Conservation (phyloP, 2,797 vertebrate genomes). For the Pseudochirops corinnae region DNA sequence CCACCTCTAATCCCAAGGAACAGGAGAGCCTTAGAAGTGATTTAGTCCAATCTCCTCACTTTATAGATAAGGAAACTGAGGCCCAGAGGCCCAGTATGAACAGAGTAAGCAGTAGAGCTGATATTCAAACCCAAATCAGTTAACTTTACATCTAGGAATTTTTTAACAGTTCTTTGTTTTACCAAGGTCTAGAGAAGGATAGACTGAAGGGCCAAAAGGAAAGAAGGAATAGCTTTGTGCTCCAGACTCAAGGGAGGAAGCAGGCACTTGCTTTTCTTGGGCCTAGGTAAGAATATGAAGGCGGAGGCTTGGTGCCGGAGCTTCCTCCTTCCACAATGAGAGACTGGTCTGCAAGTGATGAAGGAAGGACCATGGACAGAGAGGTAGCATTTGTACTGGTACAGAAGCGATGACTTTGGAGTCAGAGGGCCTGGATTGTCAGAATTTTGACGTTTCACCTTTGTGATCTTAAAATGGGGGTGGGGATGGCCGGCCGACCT, state of each 20-base stretch:
- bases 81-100: background rate
- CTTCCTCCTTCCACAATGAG: background rate
- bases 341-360: background rate
- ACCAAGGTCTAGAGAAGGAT: background rate
- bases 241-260: background rate
- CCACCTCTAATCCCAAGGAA: background rate
- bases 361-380: background rate
- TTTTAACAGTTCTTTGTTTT: background rate
- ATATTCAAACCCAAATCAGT: background rate
- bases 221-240: no score
- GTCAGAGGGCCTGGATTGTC: background rate
- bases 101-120: background rate
- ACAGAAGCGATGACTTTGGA: background rate
- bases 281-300: background rate
- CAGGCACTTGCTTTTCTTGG: background rate
- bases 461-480: background rate
- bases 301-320: background rate
- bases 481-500: slow-evolving; percentile 63
- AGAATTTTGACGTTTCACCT: background rate
- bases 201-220: no score
- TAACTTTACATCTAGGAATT: background rate
- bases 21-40: background rate
- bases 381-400: no score
- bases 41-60: background rate
- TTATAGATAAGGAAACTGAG: background rate